Evolutionary conservation across 1,140 invertebrate genomes (phyloP), one percentile per base, ranked within the genome.

Genomic region (Diorhabda carinulata): DNA sequence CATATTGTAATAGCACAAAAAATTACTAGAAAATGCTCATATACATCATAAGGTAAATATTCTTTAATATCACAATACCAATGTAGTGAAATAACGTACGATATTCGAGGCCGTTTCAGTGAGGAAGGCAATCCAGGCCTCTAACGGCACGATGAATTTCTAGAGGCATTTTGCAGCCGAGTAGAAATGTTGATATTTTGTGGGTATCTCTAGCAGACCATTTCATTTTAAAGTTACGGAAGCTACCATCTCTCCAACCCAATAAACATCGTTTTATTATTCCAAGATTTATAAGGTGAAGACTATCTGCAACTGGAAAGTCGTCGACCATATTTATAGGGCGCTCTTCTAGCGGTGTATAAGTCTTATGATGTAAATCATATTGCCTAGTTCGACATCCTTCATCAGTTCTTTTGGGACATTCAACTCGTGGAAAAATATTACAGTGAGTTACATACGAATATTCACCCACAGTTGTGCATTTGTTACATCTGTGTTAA

Each of bases 261-360:
- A 57, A 63, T 3, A 75, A 52, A 61, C 73, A 72, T 59, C 71
- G 64, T 66, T 78, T 77, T 71, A 75, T 74, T 25, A 78, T 64
- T 40, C 76, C 75, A 10, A 74, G 66, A 58, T 78, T 69, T n/a
- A 78, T 70, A 40, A 77, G 64, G 66, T 78, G 73, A 10, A 76
- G 44, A 9, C 68, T 68, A 71, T 78, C 77, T 40, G 43, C 68
- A 3, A 75, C 70, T 10, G 72, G 72, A 73, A 77, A 77, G 61
- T 69, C 70, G 61, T 74, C 64, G 7, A 78, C 45, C 74, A 78
- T 76, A 62, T 78, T 64, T 8, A 77, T 72, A 5, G 59, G 64
- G 2, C 74, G 57, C 40, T 61, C 25, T 56, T 60, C 40, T 58
- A 78, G 66, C 40, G 74, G 70, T 7, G 74, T 67, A 59, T 74